Evolutionary conservation across 2,113 vertebrate species (phyloP).

Genomic region (Orycteropus afer): DNA sequence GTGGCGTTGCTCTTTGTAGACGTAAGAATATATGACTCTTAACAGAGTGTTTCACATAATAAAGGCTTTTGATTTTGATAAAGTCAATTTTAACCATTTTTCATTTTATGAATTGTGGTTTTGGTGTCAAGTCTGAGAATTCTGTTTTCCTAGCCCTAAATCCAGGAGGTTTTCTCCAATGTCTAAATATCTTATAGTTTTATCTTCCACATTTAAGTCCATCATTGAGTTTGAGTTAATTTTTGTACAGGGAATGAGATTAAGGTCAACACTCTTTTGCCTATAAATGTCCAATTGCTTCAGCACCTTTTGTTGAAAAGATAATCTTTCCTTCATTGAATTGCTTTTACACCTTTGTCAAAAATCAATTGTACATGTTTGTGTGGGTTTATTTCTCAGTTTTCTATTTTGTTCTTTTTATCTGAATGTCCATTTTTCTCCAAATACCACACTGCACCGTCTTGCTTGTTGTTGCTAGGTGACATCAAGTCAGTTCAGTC

Average conservation of each 20-base stretch:
- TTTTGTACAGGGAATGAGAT: background rate
- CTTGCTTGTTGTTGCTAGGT: background rate
- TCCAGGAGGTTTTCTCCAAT: background rate
- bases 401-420: background rate
- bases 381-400: background rate
- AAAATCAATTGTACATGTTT: background rate
- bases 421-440: background rate
- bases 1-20: background rate
- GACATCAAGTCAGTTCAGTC: too few species aligned
- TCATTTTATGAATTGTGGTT: background rate
- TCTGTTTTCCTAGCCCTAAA: background rate
- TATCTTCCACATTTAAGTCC: background rate
- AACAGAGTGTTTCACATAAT: background rate
- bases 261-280: background rate
- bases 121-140: background rate
- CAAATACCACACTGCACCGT: background rate
- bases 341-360: background rate
- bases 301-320: background rate
- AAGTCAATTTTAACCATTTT: background rate
- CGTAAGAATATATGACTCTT: background rate
- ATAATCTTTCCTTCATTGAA: background rate
- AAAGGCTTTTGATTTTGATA: background rate
- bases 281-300: background rate
- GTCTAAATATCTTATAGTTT: background rate
- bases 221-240: background rate